Percentiles rank a stretch among this genome's conserved stretches.
Evolutionary conservation across 2,888 invertebrate genomes (phyloP).

Genomic region (Drosophila fulvimacula): DNA sequence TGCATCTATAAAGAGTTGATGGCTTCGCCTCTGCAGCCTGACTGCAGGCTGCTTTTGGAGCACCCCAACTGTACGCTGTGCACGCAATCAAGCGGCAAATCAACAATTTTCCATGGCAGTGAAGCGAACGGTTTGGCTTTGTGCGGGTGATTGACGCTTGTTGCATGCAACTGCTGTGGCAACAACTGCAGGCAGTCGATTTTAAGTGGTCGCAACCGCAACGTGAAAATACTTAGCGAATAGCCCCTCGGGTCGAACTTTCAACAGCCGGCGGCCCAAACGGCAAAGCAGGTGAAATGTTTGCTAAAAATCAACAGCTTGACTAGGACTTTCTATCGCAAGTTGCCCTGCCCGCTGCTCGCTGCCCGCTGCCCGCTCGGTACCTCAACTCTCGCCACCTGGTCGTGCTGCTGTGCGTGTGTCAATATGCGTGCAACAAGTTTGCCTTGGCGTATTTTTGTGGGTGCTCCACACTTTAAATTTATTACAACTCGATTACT

Average conservation of each 20-base stretch:
- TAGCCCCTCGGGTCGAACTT: slow-evolving; percentile 68
- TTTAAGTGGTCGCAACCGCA: slow-evolving; percentile 79
- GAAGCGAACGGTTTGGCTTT: slow-evolving; percentile 75
- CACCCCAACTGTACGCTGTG: slow-evolving; percentile 46
- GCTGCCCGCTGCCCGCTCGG: not conserved
- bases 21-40: slow-evolving; percentile 24
- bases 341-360: not conserved
- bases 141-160: slow-evolving; percentile 81
- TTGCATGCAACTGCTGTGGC: slow-evolving; percentile 69
- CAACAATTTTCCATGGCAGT: slow-evolving; percentile 80
- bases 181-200: slow-evolving; percentile 73
- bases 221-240: slow-evolving; percentile 60
- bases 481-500: slow-evolving; percentile 81
- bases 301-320: slow-evolving; percentile 72
- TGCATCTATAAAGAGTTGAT: slow-evolving; percentile 67
- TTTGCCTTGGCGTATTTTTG: slow-evolving; percentile 62
- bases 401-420: slow-evolving; percentile 60
- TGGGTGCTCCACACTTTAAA: slow-evolving; percentile 79
- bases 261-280: slow-evolving; percentile 51
- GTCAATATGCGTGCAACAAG: slow-evolving; percentile 80
- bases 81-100: slow-evolving; percentile 81
- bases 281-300: slow-evolving; percentile 75
- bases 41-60: slow-evolving; percentile 7
- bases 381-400: not conserved
- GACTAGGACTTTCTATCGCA: slow-evolving; percentile 66